A percentile compares a stretch with the other conserved stretches of the same genome.
phyloP scores from a whole-genome alignment of 2,888 invertebrate species.

The Tenthredo amoena region DNA sequence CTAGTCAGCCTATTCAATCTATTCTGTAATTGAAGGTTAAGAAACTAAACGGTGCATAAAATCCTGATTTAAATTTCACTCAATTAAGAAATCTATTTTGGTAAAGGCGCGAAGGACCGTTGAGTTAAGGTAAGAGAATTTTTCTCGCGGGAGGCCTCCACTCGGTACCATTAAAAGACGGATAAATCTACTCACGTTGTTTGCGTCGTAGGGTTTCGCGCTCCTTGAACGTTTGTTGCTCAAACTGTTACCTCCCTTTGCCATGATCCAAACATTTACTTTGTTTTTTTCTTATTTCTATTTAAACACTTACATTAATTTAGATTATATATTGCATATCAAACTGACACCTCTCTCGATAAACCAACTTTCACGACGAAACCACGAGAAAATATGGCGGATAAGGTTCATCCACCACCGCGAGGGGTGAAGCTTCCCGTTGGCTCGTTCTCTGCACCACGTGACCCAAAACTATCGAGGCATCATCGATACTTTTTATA shows the following conservation, averaged over 20 bases:
- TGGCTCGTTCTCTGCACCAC: constrained; percentile 30
- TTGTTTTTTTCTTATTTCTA: constrained; percentile 39
- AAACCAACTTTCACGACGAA: constrained; percentile 68
- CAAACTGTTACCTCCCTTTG: constrained; percentile 74
- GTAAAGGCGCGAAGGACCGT: constrained; percentile 60
- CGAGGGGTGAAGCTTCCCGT: constrained; percentile 43
- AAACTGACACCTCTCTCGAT: constrained; percentile 69
- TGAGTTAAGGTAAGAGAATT: constrained; percentile 53
- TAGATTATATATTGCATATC: constrained; percentile 69
- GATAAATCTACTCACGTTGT: constrained; percentile 77
- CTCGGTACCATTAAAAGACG: constrained; percentile 52
- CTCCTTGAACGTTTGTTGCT: constrained; percentile 73
- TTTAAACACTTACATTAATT: constrained; percentile 62
- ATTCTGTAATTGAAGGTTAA: background rate
- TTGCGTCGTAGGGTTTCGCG: constrained; percentile 78
- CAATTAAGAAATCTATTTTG: constrained; percentile 61
- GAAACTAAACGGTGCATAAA: background rate
- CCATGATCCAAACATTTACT: constrained; percentile 68
- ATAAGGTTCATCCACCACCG: constrained; percentile 53
- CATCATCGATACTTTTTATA: background rate
- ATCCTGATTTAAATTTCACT: constrained; percentile 58
- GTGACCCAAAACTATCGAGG: constrained; percentile 14
- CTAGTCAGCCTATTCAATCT: constrained; percentile 40
- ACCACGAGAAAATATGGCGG: constrained; percentile 75
- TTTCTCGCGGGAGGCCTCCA: constrained; percentile 50